These are phyloP conservation scores for Lepus europaeus DNA, from an alignment of 2,113 vertebrate species.

Conservation along the genomic window DNA sequence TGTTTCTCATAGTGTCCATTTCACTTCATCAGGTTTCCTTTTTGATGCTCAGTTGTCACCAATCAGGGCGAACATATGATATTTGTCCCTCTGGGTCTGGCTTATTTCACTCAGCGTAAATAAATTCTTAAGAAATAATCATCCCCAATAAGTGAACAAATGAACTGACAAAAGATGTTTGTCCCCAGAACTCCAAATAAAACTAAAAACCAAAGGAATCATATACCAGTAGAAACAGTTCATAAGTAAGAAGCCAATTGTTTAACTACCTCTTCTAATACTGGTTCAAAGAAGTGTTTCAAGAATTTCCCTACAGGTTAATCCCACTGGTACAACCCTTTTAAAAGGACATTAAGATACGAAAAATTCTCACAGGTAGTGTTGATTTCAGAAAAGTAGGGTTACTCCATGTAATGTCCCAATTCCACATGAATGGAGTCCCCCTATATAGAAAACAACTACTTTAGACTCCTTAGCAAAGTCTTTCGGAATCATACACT, in stretches of 20 bases:
- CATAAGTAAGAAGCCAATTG: neutral
- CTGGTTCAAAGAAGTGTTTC: neutral
- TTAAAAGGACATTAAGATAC: neutral
- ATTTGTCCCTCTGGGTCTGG: too few species aligned
- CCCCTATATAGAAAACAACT: neutral
- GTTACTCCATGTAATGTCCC: neutral
- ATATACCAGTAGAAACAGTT: neutral
- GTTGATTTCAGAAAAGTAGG: slow-evolving; percentile 7
- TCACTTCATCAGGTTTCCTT: too few species aligned
- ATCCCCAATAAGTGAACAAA: neutral
- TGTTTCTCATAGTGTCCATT: too few species aligned
- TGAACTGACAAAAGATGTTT: neutral
- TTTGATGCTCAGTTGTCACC: too few species aligned
- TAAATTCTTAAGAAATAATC: neutral
- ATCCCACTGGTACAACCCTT: neutral
- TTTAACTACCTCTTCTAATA: neutral
- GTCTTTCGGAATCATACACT: neutral
- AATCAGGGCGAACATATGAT: too few species aligned
- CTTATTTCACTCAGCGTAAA: too few species aligned
- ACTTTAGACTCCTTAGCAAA: neutral
- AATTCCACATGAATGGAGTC: slow-evolving; percentile 11
- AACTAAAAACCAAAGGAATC: neutral
- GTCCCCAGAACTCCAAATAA: neutral
- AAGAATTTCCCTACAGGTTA: neutral
- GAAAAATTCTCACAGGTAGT: slow-evolving; percentile 10